Evolutionary conservation across 2,113 vertebrate species (phyloP), one percentile per base, ranked within the genome.

Genomic region (Pogona vitticeps): DNA sequence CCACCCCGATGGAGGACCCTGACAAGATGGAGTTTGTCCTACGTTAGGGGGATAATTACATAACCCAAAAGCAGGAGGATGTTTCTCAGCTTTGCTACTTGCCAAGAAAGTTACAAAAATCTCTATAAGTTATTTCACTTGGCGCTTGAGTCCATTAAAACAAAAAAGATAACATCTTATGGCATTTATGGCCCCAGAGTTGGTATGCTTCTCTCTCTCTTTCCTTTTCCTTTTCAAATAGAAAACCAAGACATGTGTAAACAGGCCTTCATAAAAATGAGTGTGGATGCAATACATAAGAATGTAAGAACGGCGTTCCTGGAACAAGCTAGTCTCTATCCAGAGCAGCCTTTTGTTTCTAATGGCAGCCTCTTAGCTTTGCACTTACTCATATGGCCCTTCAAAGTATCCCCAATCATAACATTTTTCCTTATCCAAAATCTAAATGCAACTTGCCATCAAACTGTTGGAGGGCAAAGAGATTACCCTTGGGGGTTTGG

Each of bases 1-100:
- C n/a, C n/a, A n/a, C n/a, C n/a, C n/a, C 86, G 73, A n/a, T 68
- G 85, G 71, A 61, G 67, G 84, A 71, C 56, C 71, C 75, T 89
- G 79, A 77, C 3, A 23, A 83, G 38, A 33, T 0, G 2, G 31
- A 77, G 28, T 20, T 84, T 71, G 88, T 73, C 70, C 28, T 20
- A 13, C 2, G 28, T 18, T n/a, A n/a, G 38, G 0, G 0, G 36
- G 9, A 21, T 17, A 3, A 13, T 31, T 85, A 73, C 0, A 0
- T 0, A 89, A 36, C 61, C 26, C 33, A 76, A 88, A 82, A 42
- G 40, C 77, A 38, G 18, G 26, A 36, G 2, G 15, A 46, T 23
- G 14, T 9, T 46, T 42, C 91, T 72, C 76, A 6, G 84, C 0
- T 17, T 90, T 80, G 38, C 14, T 72, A 59, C 76, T 70, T 82